Evolutionary conservation across 2,888 invertebrate species (phyloP).

Genomic region (Cheilosia vulpina): DNA sequence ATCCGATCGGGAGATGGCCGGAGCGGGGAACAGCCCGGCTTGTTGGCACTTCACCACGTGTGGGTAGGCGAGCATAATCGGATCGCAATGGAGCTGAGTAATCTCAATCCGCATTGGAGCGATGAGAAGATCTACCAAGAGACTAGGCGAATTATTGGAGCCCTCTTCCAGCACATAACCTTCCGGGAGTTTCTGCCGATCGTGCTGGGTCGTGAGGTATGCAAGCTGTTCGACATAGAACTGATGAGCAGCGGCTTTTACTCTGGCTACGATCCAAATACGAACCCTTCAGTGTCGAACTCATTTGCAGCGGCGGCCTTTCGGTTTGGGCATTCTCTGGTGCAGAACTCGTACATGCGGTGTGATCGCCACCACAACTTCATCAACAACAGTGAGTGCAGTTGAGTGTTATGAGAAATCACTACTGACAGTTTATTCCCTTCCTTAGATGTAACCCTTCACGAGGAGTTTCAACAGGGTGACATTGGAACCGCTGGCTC

Average conservation of each 20-base stretch:
- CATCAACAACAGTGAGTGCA: slow-evolving; percentile 88
- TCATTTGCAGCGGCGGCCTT: slow-evolving; percentile 93
- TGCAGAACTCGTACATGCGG: slow-evolving; percentile 90
- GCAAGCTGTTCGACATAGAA: slow-evolving; percentile 90
- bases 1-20: slow-evolving; percentile 91
- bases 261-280: slow-evolving; percentile 87
- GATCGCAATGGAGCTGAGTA: slow-evolving; percentile 88
- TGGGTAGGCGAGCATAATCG: slow-evolving; percentile 85
- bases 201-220: slow-evolving; percentile 90
- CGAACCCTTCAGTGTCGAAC: slow-evolving; percentile 91
- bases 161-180: slow-evolving; percentile 92
- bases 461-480: slow-evolving; percentile 89
- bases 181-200: slow-evolving; percentile 93
- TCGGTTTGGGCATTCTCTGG: slow-evolving; percentile 93
- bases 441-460: slow-evolving; percentile 89
- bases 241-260: slow-evolving; percentile 88
- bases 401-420: neutral
- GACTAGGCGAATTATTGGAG: slow-evolving; percentile 91
- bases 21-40: slow-evolving; percentile 91
- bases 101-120: slow-evolving; percentile 93
- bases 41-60: slow-evolving; percentile 83
- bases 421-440: neutral
- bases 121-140: slow-evolving; percentile 95
- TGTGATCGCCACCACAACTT: slow-evolving; percentile 89
- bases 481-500: slow-evolving; percentile 92